phyloP scores from a whole-genome alignment of 1,140 invertebrate species.

The Lysiphlebus fabarum region DNA sequence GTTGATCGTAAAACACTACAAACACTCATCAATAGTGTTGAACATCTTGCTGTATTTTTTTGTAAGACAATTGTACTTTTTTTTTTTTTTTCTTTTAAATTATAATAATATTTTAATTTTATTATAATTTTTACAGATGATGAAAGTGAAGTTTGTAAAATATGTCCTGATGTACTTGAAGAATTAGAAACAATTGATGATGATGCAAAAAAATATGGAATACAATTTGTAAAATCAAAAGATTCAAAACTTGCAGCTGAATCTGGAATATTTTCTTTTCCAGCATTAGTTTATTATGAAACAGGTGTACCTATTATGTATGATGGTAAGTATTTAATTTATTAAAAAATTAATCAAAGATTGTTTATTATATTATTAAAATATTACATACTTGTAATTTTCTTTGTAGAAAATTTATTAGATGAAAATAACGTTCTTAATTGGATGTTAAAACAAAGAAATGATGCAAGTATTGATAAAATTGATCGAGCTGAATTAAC shows the following conservation, averaged over 20 bases:
- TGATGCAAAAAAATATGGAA: slow-evolving; percentile 86
- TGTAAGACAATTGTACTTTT: slow-evolving; percentile 64
- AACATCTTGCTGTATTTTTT: slow-evolving; percentile 89
- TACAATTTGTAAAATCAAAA: slow-evolving; percentile 92
- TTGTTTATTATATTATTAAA: background rate
- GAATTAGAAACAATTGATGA: slow-evolving; percentile 93
- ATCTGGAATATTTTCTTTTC: slow-evolving; percentile 87
- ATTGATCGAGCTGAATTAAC: slow-evolving; percentile 80
- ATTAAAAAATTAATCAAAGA: slow-evolving; percentile 21
- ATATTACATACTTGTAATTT: background rate
- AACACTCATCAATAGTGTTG: slow-evolving; percentile 83
- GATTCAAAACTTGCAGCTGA: slow-evolving; percentile 85
- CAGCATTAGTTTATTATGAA: slow-evolving; percentile 87
- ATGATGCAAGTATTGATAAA: slow-evolving; percentile 89
- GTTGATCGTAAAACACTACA: slow-evolving; percentile 88
- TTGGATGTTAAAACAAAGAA: slow-evolving; percentile 89
- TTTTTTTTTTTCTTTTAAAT: slow-evolving; percentile 18
- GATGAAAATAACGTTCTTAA: slow-evolving; percentile 82
- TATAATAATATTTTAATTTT: slow-evolving; percentile 35
- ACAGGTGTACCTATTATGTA: slow-evolving; percentile 91
- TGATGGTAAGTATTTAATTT: slow-evolving; percentile 72
- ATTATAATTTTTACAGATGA: slow-evolving; percentile 87
- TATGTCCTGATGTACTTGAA: slow-evolving; percentile 78
- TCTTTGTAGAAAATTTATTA: slow-evolving; percentile 71
- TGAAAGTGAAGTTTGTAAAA: slow-evolving; percentile 62